Base-by-base conservation (phyloP, 2,888 invertebrate species). In the Drosophila nr. fundita region DNA sequence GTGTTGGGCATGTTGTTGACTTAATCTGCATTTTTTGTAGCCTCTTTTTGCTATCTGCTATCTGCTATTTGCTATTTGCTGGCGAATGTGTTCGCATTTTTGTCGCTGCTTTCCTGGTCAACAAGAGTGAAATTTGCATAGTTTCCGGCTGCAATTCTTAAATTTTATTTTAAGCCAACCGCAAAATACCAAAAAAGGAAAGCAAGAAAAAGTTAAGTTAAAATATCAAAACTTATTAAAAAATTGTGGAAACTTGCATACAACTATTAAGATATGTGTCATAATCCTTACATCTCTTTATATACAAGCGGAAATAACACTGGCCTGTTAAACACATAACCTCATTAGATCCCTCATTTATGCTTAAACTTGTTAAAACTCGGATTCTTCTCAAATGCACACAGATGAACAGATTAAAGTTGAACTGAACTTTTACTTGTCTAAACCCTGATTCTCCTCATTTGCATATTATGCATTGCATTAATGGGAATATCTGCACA, bases 11-110 rank as follows among this genome's bases (percentile, higher is more conserved):
- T 76, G 69, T 73, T 83, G 86, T 78, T 80, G 90, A 78, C 78
- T 88, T 90, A 90, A 86, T 86, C 86, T 88, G 88, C 85, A 87
- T 89, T 82, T 50, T 42, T 48, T 34, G 54, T 58, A 45, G 54
- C 53, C 58, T 54, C 40, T 42, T 69, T 59, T 74, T 50, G 42
- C 68, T 38, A 57, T 60, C 36, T 45, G 45, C 45, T 42, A 21
- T 42, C 42, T 50, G 40, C 68, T 36, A 58, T 61, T 8, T 45
- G 45, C 15, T 40, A 50, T 60, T 72, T 71, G 64, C 71, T 63
- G 45, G 42, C 63, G 58, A 61, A 64, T 80, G 70, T 72, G 49
- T 49, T 65, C 58, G 57, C 76, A 63, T 82, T 71, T 85, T 76
- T 68, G 54, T 54, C 36, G 36, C 36, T 10, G 40, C 68, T 63